A percentile compares a stretch with the other conserved stretches of the same genome.
Conservation (phyloP, 2,888 invertebrate species). For the Sabatieria punctata region DNA sequence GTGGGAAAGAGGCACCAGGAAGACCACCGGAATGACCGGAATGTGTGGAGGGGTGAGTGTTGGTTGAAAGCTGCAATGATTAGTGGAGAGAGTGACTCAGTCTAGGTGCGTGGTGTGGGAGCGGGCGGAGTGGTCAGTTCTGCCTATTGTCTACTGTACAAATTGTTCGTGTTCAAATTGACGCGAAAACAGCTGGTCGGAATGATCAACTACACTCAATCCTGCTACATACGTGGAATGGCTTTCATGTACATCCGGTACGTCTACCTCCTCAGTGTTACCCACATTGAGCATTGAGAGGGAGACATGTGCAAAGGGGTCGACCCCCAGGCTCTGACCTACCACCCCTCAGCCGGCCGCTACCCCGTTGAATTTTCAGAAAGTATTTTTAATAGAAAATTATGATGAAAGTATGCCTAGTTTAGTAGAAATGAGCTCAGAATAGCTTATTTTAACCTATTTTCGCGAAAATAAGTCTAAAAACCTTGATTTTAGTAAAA, state of each 20-base stretch:
- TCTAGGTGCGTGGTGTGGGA: slow-evolving; percentile 90
- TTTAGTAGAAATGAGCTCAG: too few relatives aligned
- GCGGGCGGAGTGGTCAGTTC: slow-evolving; percentile 99
- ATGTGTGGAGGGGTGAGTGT: slow-evolving; percentile 98
- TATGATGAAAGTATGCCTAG: too few relatives aligned
- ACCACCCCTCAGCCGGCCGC: too few relatives aligned
- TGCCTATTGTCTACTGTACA: slow-evolving; percentile 94
- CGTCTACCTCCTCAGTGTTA: slow-evolving; percentile 18
- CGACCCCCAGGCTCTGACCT: too few relatives aligned
- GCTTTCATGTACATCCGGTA: slow-evolving; percentile 62
- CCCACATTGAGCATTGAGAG: neutral
- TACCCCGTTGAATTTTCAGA: neutral
- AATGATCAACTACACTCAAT: slow-evolving; percentile 80
- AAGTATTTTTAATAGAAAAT: too few relatives aligned
- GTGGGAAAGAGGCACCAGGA: slow-evolving; percentile 94
- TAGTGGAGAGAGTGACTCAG: too few relatives aligned
- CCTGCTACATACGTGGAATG: slow-evolving; percentile 87
- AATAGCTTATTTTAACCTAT: too few relatives aligned
- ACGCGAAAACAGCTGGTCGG: slow-evolving; percentile 96
- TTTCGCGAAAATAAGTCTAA: too few relatives aligned
- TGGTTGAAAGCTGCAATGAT: too few relatives aligned
- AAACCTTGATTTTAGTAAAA: too few relatives aligned
- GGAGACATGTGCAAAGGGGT: neutral
- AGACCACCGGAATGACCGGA: slow-evolving; percentile 82
- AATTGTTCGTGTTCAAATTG: slow-evolving; percentile 80